phyloP scores from a whole-genome alignment of 2,888 invertebrate species.

The Macrophya alboannulata region DNA sequence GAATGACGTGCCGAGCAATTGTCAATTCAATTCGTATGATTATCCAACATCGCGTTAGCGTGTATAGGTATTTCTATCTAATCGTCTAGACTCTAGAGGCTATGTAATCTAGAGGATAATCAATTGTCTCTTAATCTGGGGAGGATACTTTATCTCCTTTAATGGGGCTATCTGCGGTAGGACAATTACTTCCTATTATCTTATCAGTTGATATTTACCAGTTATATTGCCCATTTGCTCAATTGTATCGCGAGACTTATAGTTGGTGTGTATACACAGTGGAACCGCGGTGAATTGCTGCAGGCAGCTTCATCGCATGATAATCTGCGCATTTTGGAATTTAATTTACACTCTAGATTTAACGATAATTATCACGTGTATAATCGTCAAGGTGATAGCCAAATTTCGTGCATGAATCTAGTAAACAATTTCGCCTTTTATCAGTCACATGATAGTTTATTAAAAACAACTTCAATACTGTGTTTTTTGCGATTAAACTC shows the following conservation, averaged over 20 bases:
- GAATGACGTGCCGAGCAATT: background rate
- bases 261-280: background rate
- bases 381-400: background rate
- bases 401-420: background rate
- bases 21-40: background rate
- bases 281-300: background rate
- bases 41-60: background rate
- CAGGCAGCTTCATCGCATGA: conserved; percentile 10
- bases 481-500: background rate
- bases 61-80: background rate
- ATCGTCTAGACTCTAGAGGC: background rate
- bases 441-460: background rate
- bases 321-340: conserved; percentile 6
- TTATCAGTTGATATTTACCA: conserved; percentile 75
- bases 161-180: conserved; percentile 59
- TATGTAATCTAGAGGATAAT: conserved; percentile 18
- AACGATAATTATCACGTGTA: background rate
- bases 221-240: conserved; percentile 68
- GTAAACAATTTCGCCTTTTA: background rate
- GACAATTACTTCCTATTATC: conserved; percentile 75
- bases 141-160: conserved; percentile 48
- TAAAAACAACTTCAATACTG: background rate
- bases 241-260: conserved; percentile 61
- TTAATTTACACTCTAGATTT: background rate
- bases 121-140: conserved; percentile 47